phyloP scores from a whole-genome alignment of 2,888 invertebrate species.

The Graphium colonna region DNA sequence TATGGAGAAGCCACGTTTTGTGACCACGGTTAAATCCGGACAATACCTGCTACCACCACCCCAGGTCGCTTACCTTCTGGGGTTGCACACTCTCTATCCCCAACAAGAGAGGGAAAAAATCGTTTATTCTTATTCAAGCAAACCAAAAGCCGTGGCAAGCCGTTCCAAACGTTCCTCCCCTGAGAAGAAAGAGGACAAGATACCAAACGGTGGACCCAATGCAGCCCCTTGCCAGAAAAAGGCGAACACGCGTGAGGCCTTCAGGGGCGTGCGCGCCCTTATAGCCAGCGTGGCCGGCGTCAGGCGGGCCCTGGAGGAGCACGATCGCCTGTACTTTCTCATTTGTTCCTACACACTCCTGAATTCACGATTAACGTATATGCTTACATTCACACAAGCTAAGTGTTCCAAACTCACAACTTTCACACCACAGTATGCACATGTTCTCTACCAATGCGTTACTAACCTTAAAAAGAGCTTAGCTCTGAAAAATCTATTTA shows the following conservation, averaged over 20 bases:
- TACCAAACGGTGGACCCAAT: conserved; percentile 28
- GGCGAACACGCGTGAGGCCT: conserved; percentile 26
- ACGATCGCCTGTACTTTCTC: conserved; percentile 30
- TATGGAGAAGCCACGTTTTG: conserved; percentile 81
- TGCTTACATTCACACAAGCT: too few species aligned
- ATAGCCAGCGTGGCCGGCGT: conserved; percentile 55
- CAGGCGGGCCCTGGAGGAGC: conserved; percentile 36
- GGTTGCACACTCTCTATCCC: conserved; percentile 70
- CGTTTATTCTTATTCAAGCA: conserved; percentile 84
- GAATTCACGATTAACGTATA: too few species aligned
- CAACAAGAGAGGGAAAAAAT: conserved; percentile 51
- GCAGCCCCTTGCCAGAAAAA: conserved; percentile 22
- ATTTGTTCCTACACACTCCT: too few species aligned
- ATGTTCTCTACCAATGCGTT: too few species aligned
- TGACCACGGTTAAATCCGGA: conserved; percentile 90
- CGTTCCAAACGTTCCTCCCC: conserved; percentile 38
- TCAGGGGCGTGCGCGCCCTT: conserved; percentile 50
- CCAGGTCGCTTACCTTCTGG: conserved; percentile 83
- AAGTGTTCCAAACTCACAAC: too few species aligned
- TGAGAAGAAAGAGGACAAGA: conserved; percentile 33
- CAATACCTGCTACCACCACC: conserved; percentile 89
- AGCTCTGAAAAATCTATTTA: too few species aligned
- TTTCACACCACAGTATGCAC: too few species aligned
- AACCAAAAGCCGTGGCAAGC: conserved; percentile 75
- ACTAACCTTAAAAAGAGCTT: too few species aligned